Base-by-base conservation (phyloP, 2,113 vertebrate genomes). In the Sialia sialis region DNA sequence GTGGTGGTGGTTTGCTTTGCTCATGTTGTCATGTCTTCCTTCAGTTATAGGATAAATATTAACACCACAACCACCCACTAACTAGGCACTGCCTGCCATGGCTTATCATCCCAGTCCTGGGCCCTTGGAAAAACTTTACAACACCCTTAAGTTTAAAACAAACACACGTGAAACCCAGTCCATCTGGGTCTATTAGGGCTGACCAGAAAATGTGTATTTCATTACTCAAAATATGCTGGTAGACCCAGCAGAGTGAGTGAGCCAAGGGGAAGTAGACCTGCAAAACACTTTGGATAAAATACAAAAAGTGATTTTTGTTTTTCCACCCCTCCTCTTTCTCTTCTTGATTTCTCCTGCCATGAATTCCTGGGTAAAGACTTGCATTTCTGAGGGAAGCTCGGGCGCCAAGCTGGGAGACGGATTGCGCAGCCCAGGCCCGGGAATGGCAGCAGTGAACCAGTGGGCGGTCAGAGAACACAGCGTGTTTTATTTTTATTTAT, bases 131-230 rank as follows among this genome's bases (percentile, higher is more conserved):
- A 84, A 87, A 74, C 80, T 89, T 88, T 81, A 81, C 83, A 92
- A 88, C 88, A 84, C 92, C 87, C 90, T 93, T 38, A 90, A 88
- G 92, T 93, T 97, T 81, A 93, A 96, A 94, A 90, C 87, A 95
- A 94, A 87, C 87, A 91, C 79, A 80, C 3, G 1, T 20, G 9
- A 68, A 87, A 91, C n/a, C 54, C 52, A 59, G 93, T 91, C 92
- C 90, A 92, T 80, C 48, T 78, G 95, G 92, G 64, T 93, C 27
- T 39, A 52, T 95, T 90, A 93, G 52, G 79, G 82, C 88, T 95
- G 95, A 96, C 93, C 94, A 89, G 82, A 68, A 95, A 96, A 97
- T 90, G 76, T 96, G 94, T 68, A 54, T 90, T 95, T 95, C 85
- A 90, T 95, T 95, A 91, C 83, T 75, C 56, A 48, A 95, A 95